Base-by-base conservation (phyloP, 2,113 vertebrate species). In the Leucoraja erinaceus region DNA sequence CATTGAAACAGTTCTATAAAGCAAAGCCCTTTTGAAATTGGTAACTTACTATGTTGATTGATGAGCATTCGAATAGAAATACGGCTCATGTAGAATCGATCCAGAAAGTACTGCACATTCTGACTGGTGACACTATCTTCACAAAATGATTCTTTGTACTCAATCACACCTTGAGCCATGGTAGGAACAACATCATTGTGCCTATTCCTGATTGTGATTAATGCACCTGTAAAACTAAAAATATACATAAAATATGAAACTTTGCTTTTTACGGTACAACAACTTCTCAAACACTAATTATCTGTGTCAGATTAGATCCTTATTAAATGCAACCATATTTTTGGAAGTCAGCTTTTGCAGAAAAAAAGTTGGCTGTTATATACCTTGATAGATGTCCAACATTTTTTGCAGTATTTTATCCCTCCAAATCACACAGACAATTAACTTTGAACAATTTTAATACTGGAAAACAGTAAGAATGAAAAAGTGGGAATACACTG, bases 31-130 rank as follows among this genome's bases (percentile, higher is more conserved):
- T 0, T 25, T 91, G 20, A 91, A 91, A 72, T 28, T 10, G 2
- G 72, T 72, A 20, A 0, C 97, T 96, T 96, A 98, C 98, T 98
- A 96, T 99, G 98, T 95, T 99, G 98, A 96, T 99, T 99, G 95
- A 99, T 96, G 86, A 99, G 98, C 98, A 99, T 99, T 22, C 98
- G 97, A 94, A 99, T 99, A 88, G 98, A 99, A 95, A 99, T 99
- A 93, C 98, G 98, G 95, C 98, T 99, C 96, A 98, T 96, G 97
- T 99, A 99, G 96, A 99, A 98, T 79, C 98, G 98, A 93, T 99
- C 98, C 81, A 99, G 96, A 95, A 99, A 99, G 94, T 99, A 99
- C 95, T 99, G 98, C 93, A 99, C 98, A 95, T 99, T 99, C 95
- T 98, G 98, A 95, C 97, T 98, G 95, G 98, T 97, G 28, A 98